phyloP scores from a whole-genome alignment of 2,888 invertebrate genomes.

The Calliphora vomitoria region DNA sequence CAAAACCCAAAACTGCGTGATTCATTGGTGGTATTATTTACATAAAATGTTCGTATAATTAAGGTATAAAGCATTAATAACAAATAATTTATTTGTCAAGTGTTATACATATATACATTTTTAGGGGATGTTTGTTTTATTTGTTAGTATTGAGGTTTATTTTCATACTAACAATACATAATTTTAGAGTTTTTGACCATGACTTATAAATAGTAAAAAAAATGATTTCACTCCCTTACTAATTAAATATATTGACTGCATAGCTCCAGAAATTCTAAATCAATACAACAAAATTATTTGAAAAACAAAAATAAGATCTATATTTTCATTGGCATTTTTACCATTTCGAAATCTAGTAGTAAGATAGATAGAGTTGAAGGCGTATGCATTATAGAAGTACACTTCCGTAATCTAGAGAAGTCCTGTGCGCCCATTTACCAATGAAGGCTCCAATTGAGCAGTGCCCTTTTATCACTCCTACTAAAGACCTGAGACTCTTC shows the following conservation, averaged over 20 bases:
- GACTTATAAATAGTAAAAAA: not conserved
- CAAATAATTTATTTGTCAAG: conserved; percentile 15
- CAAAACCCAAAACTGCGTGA: conserved; percentile 21
- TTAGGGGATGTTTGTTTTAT: not conserved
- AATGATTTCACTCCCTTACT: not conserved
- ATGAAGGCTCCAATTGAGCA: no score
- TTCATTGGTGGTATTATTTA: conserved; percentile 29
- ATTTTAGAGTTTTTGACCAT: not conserved
- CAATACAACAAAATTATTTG: no score
- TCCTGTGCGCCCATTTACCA: no score
- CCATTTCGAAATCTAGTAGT: no score
- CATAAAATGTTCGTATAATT: conserved; percentile 23
- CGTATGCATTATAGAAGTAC: no score
- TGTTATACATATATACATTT: not conserved
- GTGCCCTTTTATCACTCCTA: no score
- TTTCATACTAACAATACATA: not conserved
- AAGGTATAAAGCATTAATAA: conserved; percentile 23
- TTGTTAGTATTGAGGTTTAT: not conserved
- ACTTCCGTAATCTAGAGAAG: no score
- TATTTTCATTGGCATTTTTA: no score
- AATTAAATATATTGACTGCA: not conserved
- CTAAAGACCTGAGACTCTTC: no score
- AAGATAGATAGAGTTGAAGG: no score
- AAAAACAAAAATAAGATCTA: no score
- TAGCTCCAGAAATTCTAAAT: no score